Evolutionary conservation across 2,888 invertebrate species (phyloP).

Genomic region (Dioctria rufipes): DNA sequence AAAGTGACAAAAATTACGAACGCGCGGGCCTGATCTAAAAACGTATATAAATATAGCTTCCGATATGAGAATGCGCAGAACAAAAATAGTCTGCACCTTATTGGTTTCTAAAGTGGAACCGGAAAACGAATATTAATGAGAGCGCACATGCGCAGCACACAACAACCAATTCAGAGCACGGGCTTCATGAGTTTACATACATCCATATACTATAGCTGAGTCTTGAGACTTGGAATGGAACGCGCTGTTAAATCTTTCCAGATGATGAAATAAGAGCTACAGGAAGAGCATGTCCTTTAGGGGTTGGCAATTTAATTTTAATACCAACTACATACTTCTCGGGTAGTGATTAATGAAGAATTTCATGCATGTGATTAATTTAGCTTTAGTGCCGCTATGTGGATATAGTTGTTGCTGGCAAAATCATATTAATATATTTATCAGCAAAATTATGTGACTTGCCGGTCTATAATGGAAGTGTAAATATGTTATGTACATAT

Average conservation of each 20-base stretch:
- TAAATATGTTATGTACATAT: too few relatives aligned
- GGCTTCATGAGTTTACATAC: not conserved
- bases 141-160: slow-evolving; percentile 26
- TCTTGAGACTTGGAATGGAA: not conserved
- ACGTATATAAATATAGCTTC: slow-evolving; percentile 4
- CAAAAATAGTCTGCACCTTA: slow-evolving; percentile 49
- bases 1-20: slow-evolving; percentile 38
- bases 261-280: slow-evolving; percentile 5
- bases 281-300: slow-evolving; percentile 22
- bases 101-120: slow-evolving; percentile 47
- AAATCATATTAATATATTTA: too few relatives aligned
- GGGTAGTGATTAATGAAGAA: not conserved
- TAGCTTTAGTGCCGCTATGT: too few relatives aligned
- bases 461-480: too few relatives aligned
- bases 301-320: slow-evolving; percentile 21
- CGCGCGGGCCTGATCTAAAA: slow-evolving; percentile 40
- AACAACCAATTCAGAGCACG: slow-evolving; percentile 10
- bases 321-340: not conserved
- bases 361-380: not conserved
- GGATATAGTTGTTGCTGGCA: not conserved
- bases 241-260: not conserved
- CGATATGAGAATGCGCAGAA: slow-evolving; percentile 21
- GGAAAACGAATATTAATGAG: slow-evolving; percentile 50
- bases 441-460: too few relatives aligned
- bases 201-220: not conserved